Evolutionary conservation across 2,113 vertebrate species (phyloP).

Genomic region (Toxotes jaculatrix): DNA sequence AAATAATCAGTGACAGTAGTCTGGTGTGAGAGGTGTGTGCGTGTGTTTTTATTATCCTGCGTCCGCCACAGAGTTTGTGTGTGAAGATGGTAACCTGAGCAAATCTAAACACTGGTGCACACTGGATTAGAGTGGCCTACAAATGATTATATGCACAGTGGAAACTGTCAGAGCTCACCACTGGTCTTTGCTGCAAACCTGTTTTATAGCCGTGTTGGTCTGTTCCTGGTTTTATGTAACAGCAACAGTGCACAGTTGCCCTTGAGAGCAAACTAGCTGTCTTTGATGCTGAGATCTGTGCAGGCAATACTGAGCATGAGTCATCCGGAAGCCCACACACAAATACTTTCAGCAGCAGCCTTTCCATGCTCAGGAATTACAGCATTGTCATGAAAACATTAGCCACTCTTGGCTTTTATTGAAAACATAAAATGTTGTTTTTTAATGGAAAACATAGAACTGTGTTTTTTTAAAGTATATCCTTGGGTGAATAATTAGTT

Average conservation of each 20-base stretch:
- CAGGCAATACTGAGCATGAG: conserved; percentile 77
- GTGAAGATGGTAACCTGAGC: conserved; percentile 9
- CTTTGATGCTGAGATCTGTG: conserved; percentile 78
- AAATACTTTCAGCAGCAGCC: conserved; percentile 64
- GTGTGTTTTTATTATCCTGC: neutral
- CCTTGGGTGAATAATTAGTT: conserved; percentile 4
- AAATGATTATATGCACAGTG: conserved; percentile 58
- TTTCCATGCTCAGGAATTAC: conserved; percentile 65
- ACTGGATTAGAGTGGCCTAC: conserved; percentile 37
- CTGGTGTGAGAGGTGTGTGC: neutral
- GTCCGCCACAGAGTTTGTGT: neutral
- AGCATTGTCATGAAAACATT: conserved; percentile 60
- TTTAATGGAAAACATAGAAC: neutral
- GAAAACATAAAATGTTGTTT: conserved; percentile 18
- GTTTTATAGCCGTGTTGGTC: conserved; percentile 60
- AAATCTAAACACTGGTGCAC: conserved; percentile 17
- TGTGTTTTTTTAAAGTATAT: neutral
- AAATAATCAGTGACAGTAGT: conserved; percentile 3
- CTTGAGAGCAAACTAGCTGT: conserved; percentile 76
- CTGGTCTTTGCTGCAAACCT: conserved; percentile 50
- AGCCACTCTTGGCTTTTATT: conserved; percentile 8
- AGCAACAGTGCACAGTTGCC: conserved; percentile 71
- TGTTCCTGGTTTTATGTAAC: conserved; percentile 76
- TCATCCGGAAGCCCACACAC: conserved; percentile 79
- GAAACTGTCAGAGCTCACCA: conserved; percentile 28